Evolutionary conservation across 2,113 vertebrate genomes (phyloP), one percentile per base, ranked within the genome.

Genomic region (Arenaria interpres): DNA sequence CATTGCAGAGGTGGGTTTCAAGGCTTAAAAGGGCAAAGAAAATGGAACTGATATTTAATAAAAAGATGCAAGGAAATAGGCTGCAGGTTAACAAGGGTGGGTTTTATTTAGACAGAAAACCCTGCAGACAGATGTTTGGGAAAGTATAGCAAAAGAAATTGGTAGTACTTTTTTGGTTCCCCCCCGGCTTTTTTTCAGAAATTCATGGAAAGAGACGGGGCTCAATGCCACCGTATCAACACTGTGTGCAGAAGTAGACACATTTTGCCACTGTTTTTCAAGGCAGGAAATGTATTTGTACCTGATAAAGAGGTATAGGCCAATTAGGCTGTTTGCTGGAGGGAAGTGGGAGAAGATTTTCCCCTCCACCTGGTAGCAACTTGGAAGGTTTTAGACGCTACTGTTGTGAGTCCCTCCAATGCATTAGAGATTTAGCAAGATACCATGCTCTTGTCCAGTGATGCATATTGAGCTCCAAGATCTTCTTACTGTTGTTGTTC

Each of bases 121-220:
- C 7, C 33, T 62, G 16, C 6, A 63, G 22, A 7, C 0, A 6
- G 14, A 7, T 30, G 23, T 16, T 56, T 69, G 33, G 23, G 16
- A 43, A 86, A 83, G 9, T 22, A 33, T 8, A 89, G 23, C 50
- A 50, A 50, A 57, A 73, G 22, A 67, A 56, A 62, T 56, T 4
- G 3, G 43, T 30, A 20, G 15, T 48, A 2, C 1, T 4, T 4
- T 20, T 43, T 28, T 25, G 20, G 6, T 35, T 21, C 9, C 27
- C 27, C 9, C 27, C 9, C 14, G 24, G 8, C 30, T 24, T 32
- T 23, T 14, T 35, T 57, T 21, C 25, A 37, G 30, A 46, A 28
- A 46, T 46, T 53, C 56, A 21, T 9, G 23, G 22, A 20, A 48
- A 21, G 19, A 69, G 19, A 33, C 4, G 10, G 30, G 30, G 37